A percentile compares a stretch with the other conserved stretches of the same genome.
Conservation (phyloP, 1,140 invertebrate genomes). For the Euglossa dilemma region DNA sequence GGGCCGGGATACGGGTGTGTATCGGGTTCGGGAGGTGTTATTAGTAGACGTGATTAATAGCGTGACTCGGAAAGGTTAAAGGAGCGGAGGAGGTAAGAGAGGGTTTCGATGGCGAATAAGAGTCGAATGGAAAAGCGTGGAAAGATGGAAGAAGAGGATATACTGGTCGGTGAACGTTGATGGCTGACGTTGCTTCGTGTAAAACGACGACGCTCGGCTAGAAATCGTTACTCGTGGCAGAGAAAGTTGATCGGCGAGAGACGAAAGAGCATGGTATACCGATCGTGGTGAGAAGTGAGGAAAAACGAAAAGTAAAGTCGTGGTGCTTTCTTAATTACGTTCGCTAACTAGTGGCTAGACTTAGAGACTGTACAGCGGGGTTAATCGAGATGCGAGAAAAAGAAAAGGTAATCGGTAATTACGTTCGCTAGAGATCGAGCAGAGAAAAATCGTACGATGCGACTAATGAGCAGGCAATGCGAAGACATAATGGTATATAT, state of each 20-base stretch:
- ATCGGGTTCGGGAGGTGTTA: neutral
- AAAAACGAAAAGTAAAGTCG: neutral
- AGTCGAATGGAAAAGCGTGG: constrained; percentile 8
- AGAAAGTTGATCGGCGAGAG: constrained; percentile 23
- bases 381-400: neutral
- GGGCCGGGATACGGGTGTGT: neutral
- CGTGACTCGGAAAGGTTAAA: neutral
- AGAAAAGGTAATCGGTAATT: neutral
- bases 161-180: neutral
- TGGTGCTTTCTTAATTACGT: constrained; percentile 15
- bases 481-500: neutral
- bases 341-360: constrained; percentile 7
- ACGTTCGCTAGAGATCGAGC: neutral
- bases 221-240: neutral
- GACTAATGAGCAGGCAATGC: constrained; percentile 21
- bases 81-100: too few species aligned
- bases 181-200: neutral
- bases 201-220: neutral
- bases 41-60: neutral
- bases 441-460: constrained; percentile 33
- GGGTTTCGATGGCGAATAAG: neutral
- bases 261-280: neutral
- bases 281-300: neutral
- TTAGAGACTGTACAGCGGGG: neutral
- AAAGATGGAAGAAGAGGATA: neutral